Evolutionary conservation across 1,140 invertebrate species (phyloP).

Genomic region (Nephila pilipes): DNA sequence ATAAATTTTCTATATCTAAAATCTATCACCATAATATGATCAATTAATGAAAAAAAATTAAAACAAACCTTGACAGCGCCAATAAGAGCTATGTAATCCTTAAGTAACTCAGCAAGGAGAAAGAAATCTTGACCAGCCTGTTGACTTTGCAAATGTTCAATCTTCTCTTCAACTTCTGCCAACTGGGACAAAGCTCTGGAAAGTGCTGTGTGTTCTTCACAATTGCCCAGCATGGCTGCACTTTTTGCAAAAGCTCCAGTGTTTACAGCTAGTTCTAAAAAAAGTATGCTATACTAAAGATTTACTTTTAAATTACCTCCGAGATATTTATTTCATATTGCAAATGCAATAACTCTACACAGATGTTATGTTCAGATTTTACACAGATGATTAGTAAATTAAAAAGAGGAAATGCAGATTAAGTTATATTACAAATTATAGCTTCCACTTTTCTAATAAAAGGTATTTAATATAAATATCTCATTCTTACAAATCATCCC

Average conservation of each 20-base stretch:
- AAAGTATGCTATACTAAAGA: background rate
- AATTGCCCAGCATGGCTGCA: conserved; percentile 94
- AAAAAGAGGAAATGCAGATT: too few species aligned
- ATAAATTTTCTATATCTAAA: too few species aligned
- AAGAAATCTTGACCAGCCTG: conserved; percentile 98
- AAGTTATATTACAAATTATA: too few species aligned
- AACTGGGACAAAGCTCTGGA: conserved; percentile 95
- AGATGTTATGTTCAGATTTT: too few species aligned
- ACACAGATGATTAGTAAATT: too few species aligned
- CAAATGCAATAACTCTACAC: too few species aligned
- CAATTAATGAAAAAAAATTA: background rate
- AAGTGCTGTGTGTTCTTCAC: conserved; percentile 96
- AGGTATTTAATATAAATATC: too few species aligned
- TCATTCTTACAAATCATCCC: too few species aligned
- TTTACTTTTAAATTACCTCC: too few species aligned
- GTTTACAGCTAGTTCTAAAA: conserved; percentile 88
- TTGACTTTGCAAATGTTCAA: conserved; percentile 92
- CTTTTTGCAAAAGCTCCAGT: conserved; percentile 93
- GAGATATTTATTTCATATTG: too few species aligned
- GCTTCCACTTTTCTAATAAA: too few species aligned
- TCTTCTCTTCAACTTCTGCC: conserved; percentile 94
- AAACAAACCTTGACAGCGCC: conserved; percentile 90
- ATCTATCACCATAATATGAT: too few species aligned
- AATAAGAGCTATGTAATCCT: conserved; percentile 97
- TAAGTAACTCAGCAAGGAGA: conserved; percentile 94